A percentile compares a stretch with the other conserved stretches of the same genome.
phyloP scores from a whole-genome alignment of 1,140 invertebrate species.

The Aphelenchoides fujianensis region DNA sequence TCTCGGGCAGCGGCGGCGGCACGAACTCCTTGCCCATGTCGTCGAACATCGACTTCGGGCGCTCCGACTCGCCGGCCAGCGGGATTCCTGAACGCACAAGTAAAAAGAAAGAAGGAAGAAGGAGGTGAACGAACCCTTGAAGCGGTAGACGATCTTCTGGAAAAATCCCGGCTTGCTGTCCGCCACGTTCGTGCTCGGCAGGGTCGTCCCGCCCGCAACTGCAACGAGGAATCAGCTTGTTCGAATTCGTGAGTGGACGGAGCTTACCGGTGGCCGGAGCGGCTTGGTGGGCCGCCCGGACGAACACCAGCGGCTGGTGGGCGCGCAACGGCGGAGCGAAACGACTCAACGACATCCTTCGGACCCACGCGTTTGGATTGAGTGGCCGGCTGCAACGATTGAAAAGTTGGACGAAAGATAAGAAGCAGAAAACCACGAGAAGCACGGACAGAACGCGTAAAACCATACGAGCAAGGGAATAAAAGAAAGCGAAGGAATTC shows the following conservation, averaged over 20 bases:
- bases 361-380: too few relatives aligned
- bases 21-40: slow-evolving; percentile 58
- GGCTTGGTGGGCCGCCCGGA: neutral
- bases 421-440: too few relatives aligned
- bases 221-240: neutral
- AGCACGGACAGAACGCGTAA: too few relatives aligned
- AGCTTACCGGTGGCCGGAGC: neutral
- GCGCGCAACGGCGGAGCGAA: slow-evolving; percentile 15
- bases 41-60: slow-evolving; percentile 58
- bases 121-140: slow-evolving; percentile 47
- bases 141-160: slow-evolving; percentile 55
- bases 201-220: too few relatives aligned
- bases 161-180: slow-evolving; percentile 49
- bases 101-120: slow-evolving; percentile 26
- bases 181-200: neutral
- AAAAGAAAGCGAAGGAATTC: too few relatives aligned
- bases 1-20: slow-evolving; percentile 48
- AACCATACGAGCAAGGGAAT: too few relatives aligned
- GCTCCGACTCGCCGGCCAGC: slow-evolving; percentile 49
- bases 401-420: too few relatives aligned
- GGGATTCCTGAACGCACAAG: slow-evolving; percentile 51
- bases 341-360: slow-evolving; percentile 21
- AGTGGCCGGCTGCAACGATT: too few relatives aligned
- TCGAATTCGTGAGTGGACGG: neutral
- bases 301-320: neutral